Conservation (phyloP, 2,797 vertebrate species). For the Oreochromis mossambicus region DNA sequence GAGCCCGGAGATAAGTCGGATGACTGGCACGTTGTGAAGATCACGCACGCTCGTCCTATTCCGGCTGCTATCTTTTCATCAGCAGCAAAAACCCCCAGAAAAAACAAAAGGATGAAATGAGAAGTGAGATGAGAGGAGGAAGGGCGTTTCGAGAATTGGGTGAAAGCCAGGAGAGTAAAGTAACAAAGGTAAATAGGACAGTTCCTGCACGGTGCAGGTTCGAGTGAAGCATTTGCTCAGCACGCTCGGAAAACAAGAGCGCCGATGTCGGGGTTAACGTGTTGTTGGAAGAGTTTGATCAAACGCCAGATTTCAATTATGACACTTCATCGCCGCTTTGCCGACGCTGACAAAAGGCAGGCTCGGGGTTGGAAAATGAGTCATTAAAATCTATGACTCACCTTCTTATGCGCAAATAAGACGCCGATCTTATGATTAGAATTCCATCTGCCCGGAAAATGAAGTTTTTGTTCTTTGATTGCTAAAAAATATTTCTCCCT, state of each 20-base stretch:
- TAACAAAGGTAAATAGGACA: conserved; percentile 43
- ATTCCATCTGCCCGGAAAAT: conserved; percentile 32
- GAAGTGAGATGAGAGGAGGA: conserved; percentile 23
- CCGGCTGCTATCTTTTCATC: conserved; percentile 50
- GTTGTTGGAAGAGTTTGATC: not conserved
- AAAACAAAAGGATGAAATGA: conserved; percentile 51
- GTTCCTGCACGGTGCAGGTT: not conserved
- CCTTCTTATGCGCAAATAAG: conserved; percentile 7
- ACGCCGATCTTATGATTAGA: conserved; percentile 34
- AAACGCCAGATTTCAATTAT: conserved; percentile 22
- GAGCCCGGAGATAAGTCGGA: conserved; percentile 45
- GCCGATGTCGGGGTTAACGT: not conserved
- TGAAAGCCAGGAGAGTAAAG: not conserved
- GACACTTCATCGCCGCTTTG: conserved; percentile 8
- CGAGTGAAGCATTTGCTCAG: conserved; percentile 1
- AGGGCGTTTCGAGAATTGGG: not conserved
- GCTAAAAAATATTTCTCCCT: not conserved
- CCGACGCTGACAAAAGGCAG: not conserved
- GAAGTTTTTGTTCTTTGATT: conserved; percentile 37
- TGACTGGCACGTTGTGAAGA: conserved; percentile 34
- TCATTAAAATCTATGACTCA: conserved; percentile 42
- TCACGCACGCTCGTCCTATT: conserved; percentile 16
- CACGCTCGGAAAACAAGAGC: not conserved
- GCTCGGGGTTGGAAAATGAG: not conserved
- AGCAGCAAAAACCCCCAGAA: not conserved